Evolutionary conservation across 2,888 invertebrate genomes (phyloP).

Genomic region (Amaurobius ferox): DNA sequence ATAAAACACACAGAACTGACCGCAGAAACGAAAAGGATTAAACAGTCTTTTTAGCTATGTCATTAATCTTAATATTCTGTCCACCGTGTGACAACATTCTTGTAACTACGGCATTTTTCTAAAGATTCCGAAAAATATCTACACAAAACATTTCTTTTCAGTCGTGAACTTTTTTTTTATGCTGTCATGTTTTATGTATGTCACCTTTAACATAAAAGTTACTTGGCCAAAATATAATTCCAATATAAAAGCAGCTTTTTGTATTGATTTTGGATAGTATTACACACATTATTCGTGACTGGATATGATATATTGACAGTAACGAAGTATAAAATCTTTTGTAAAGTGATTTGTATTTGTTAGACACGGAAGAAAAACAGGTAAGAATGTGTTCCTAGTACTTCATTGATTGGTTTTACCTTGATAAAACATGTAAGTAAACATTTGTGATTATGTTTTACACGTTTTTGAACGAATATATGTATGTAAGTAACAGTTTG

Average conservation of each 20-base stretch:
- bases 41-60: neutral
- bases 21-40: neutral
- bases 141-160: neutral
- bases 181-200: constrained; percentile 2
- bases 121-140: constrained; percentile 1
- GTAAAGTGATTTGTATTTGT: neutral
- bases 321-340: neutral
- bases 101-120: neutral
- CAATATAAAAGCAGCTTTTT: neutral
- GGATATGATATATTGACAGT: neutral
- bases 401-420: neutral
- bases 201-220: constrained; percentile 5
- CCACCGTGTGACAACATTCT: neutral
- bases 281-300: neutral
- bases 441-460: too few species aligned
- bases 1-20: neutral
- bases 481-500: too few species aligned
- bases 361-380: neutral
- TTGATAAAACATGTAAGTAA: too few species aligned
- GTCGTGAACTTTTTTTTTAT: neutral
- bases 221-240: neutral
- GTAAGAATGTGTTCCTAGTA: neutral
- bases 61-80: constrained; percentile 12
- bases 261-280: constrained; percentile 5
- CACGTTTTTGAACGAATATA: too few species aligned